Base-by-base conservation (phyloP, 2,888 invertebrate species). In the Odiellus spinosus region DNA sequence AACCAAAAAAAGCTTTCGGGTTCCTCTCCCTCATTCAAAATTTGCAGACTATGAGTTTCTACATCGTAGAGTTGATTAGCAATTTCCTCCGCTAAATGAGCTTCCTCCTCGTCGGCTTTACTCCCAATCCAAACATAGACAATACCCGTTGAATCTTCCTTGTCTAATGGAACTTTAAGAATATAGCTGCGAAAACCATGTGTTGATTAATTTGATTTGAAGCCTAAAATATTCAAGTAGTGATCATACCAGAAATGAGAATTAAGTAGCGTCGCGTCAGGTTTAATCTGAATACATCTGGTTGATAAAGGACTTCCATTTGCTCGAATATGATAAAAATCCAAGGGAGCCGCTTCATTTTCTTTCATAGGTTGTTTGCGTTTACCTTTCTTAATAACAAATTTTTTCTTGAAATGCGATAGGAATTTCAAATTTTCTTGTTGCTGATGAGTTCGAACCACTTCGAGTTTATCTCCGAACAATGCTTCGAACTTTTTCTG, bases 1-100 rank as follows among this genome's bases (percentile, higher is more conserved):
- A 90, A 81, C 95, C 95, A 96, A 71, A 95, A 95, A 74, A 95
- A 95, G 64, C 93, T 93, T 63, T 95, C 93, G 0, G 95, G 93
- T 66, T 96, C 96, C 63, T 86, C 86, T 14, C 93, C 93, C 70
- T 95, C 95, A 48, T 79, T 79, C 44, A 91, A 65, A 14, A 87
- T 77, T 77, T 86, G 67, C 41, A 68, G 60, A 26, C 65, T 65
- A 58, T 65, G 65, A 35, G 62, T 59, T 52, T 84, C 83, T 72
- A 82, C 82, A 62, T 86, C 85, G 64, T 86, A 88, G 77, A 88
- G 85, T 61, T 85, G 80, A 61, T 88, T 85, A 1, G 93, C 93
- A 54, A 93, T 83, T 66, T 90, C 90, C 64, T 86, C 83, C 41
- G 86, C 75, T 47, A 93, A 73, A 48, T 82, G 73, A 1, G 84